Base-by-base conservation (phyloP, 2,888 invertebrate genomes). In the Mongoloraphidia duomilia region DNA sequence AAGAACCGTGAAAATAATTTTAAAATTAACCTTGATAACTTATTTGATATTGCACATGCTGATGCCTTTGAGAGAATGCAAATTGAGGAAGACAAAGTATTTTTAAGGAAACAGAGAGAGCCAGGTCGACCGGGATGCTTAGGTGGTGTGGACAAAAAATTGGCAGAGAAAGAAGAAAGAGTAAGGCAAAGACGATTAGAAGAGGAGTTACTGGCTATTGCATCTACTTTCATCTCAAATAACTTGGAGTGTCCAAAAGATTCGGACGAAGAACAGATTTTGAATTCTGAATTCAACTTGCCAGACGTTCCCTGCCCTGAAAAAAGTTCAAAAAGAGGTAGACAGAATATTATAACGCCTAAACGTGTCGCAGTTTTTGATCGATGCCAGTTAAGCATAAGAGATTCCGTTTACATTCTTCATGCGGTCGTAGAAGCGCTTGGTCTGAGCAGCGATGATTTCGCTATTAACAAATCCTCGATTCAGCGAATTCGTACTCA, bases 381-480 rank as follows among this genome's bases (percentile, higher is more conserved):
- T 17, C 17, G 17, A 17, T 17, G 4, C n/a, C n/a, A n/a, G n/a
- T n/a, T n/a, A n/a, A n/a, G n/a, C n/a, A n/a, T n/a, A n/a, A n/a
- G n/a, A n/a, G n/a, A n/a, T n/a, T n/a, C n/a, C n/a, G n/a, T n/a
- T n/a, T n/a, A n/a, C n/a, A n/a, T n/a, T n/a, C n/a, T n/a, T n/a
- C n/a, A n/a, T n/a, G 56, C 58, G 46, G 42, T 49, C 39, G 44
- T 56, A 9, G 58, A 59, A 51, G 58, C 55, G 46, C 52, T 59
- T 36, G 54, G 51, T 13, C 53, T 40, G 46, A 59, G 49, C 42
- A 42, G 12, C 52, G 58, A 59, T 46, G 57, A 60, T 41, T 62
- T 57, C 52, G 50, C 57, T 9, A 59, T 61, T 46, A 59, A 52
- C 49, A 58, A 58, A 46, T 57, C 58, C 14, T 57, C 58, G 12